Evolutionary conservation across 1,140 invertebrate genomes (phyloP), one percentile per base, ranked within the genome.

Genomic region (Drosophila seguyi): DNA sequence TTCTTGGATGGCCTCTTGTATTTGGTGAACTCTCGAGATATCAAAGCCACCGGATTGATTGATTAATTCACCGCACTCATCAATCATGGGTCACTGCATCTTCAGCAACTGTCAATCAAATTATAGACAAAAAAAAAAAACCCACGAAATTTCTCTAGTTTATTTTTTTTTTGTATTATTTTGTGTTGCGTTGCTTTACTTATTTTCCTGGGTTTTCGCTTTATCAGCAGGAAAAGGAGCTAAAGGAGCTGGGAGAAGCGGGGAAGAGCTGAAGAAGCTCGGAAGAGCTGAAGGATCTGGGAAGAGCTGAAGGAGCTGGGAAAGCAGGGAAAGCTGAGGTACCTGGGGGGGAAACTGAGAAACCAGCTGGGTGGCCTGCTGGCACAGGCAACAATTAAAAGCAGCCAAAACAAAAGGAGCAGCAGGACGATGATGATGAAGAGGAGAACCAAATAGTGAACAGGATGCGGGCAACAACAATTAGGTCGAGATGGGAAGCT

Each of bases 301-400:
- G 48, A 14, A 18, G 4, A 38, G 14, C 36, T 38, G 36, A 38
- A 41, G n/a, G n/a, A 34, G 31, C 31, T 34, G 11, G 11, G 62
- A 36, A n/a, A 58, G 47, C 52, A 65, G 55, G 44, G 55, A 5
- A 41, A 41, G 39, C 39, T 31, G 31, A 6, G 5, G 5, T 3
- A 38, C 14, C 36, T 27, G 31, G 31, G 31, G 3, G n/a, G n/a
- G 25, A 42, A 42, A 13, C 39, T 18, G 8, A 18, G 20, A 11
- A 22, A 62, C 29, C 31, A 58, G 47, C 52, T 68, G 55, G 44
- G 58, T 81, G 34, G 81, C 67, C 63, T 69, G 29, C 63, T 69
- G 29, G 77, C 63, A 74, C 52, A 53, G 61, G 62, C 82, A 86
- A 86, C 82, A 86, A 85, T 85, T 81, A 86, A 86, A 75, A 75